Conservation (phyloP, 2,888 invertebrate genomes). For the Reticulitermes lucifugus region DNA sequence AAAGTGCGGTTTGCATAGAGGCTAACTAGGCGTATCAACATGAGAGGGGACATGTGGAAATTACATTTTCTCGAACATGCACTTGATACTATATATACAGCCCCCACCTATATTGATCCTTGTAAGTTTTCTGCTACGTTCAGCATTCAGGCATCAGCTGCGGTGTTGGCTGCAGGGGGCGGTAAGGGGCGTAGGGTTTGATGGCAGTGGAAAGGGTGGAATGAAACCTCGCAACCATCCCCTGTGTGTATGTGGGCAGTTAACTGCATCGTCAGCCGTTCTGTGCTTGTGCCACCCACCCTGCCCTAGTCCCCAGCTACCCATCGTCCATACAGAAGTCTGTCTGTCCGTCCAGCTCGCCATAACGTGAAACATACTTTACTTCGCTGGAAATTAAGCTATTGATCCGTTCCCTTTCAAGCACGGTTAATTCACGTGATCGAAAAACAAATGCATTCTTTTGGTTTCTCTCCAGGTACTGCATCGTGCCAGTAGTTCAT, state of each 20-base stretch:
- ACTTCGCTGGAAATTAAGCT: too few relatives aligned
- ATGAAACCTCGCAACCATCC: slow-evolving; percentile 14
- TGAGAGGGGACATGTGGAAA: not conserved
- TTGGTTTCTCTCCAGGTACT: too few relatives aligned
- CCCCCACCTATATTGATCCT: slow-evolving; percentile 34
- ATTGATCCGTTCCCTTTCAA: too few relatives aligned
- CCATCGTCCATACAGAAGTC: not conserved
- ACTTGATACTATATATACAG: not conserved
- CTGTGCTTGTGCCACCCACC: not conserved
- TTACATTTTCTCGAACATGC: not conserved
- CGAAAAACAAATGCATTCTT: too few relatives aligned
- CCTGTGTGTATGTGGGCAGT: not conserved
- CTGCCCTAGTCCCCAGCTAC: not conserved
- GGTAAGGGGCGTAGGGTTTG: not conserved
- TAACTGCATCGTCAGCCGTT: slow-evolving; percentile 30
- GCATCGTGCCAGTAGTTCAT: too few relatives aligned
- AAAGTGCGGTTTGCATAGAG: not conserved
- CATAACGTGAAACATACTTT: not conserved
- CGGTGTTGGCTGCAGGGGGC: not conserved
- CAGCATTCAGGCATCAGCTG: slow-evolving; percentile 42
- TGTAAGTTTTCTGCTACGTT: slow-evolving; percentile 28
- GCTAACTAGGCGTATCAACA: slow-evolving; percentile 1
- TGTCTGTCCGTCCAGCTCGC: not conserved
- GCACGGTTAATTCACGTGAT: too few relatives aligned
- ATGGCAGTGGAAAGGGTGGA: slow-evolving; percentile 23